These are phyloP conservation scores for Nephotettix cincticeps DNA, from an alignment of 1,140 invertebrate species.

Conservation along the genomic window DNA sequence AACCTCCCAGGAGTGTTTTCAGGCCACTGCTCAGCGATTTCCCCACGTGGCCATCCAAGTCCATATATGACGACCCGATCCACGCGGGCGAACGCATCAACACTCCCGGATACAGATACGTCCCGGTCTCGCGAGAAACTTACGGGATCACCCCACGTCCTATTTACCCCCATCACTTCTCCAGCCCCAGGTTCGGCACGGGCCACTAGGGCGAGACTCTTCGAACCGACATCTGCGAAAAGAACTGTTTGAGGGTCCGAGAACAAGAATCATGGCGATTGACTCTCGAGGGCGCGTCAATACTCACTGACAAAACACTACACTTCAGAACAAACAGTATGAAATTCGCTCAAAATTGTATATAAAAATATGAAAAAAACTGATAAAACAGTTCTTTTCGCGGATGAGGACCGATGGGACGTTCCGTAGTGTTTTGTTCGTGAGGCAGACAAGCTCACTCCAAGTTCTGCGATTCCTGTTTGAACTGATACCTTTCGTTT, in stretches of 20 bases:
- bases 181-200: conserved; percentile 50
- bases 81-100: conserved; percentile 77
- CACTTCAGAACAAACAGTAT: neutral
- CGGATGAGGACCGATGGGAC: neutral
- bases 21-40: conserved; percentile 52
- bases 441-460: neutral
- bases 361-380: neutral
- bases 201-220: neutral
- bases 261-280: neutral
- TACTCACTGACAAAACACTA: conserved; percentile 18
- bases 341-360: conserved; percentile 2
- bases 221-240: neutral
- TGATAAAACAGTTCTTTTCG: conserved; percentile 18
- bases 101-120: conserved; percentile 82
- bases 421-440: conserved; percentile 22
- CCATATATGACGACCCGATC: conserved; percentile 79
- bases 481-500: neutral
- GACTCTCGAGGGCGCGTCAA: neutral
- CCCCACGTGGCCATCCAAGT: conserved; percentile 72
- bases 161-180: conserved; percentile 83
- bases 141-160: conserved; percentile 84
- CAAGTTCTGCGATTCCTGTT: too few species aligned
- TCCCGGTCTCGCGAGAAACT: conserved; percentile 82
- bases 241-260: conserved; percentile 6
- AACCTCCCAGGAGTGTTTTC: conserved; percentile 67